These are phyloP conservation scores for Oriolus oriolus DNA, from an alignment of 2,113 vertebrate species.

Conservation along the genomic window DNA sequence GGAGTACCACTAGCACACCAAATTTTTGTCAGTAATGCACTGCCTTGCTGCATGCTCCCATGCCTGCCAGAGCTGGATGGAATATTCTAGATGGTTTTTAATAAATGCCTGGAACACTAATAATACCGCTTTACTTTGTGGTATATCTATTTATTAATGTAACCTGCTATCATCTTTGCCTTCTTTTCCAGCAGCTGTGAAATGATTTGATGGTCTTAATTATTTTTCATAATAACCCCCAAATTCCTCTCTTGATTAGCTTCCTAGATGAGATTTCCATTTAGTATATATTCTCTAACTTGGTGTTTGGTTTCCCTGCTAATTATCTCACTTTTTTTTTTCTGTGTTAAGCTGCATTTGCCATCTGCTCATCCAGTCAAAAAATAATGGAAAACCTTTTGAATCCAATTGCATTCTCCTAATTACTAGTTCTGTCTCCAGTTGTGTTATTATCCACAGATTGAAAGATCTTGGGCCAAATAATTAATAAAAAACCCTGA, in stretches of 20 bases:
- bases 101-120: not conserved
- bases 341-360: conserved; percentile 46
- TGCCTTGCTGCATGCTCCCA: not conserved
- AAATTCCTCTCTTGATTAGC: conserved; percentile 62
- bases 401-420: conserved; percentile 2
- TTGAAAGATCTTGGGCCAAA: conserved; percentile 31
- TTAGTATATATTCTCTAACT: conserved; percentile 56
- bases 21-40: not conserved
- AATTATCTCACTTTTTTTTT: conserved; percentile 47
- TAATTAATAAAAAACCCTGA: conserved; percentile 15
- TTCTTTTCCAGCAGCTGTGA: conserved; percentile 31
- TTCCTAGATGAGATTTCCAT: conserved; percentile 55
- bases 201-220: conserved; percentile 40
- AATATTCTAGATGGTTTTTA: not conserved
- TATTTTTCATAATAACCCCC: conserved; percentile 44
- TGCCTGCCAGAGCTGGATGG: not conserved
- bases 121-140: not conserved
- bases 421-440: conserved; percentile 47
- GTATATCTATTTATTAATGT: conserved; percentile 5
- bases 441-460: conserved; percentile 38
- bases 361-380: conserved; percentile 61
- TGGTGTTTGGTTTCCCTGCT: conserved; percentile 51
- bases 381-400: conserved; percentile 55
- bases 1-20: not conserved
- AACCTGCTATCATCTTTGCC: conserved; percentile 39